Base-by-base conservation (phyloP, 2,888 invertebrate genomes). In the Drosophila kuntzei region DNA sequence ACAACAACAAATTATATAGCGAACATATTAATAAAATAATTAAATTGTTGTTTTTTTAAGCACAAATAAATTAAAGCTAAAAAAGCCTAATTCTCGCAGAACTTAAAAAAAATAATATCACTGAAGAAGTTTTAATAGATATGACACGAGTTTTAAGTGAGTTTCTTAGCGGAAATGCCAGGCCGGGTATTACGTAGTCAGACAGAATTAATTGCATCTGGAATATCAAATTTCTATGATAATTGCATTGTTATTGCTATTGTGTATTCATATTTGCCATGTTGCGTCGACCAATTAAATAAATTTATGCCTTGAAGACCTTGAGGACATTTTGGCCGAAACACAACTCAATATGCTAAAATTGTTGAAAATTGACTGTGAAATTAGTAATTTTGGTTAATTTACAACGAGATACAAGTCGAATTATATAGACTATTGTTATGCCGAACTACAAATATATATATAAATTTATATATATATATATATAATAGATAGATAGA, bases 221-320 rank as follows among this genome's bases (percentile, higher is more conserved):
- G 34, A 7, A 34, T 55, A 44, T 16, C 34, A 44, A 55, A 12
- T 16, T 59, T 16, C 2, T 29, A 43, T 25, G 44, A 43, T 34
- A 36, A 53, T 53, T 60, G 43, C 54, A 51, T 14, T 41, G 51
- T 25, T 27, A 22, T 34, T 44, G 22, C 12, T 34, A 12, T 12
- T 3, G 18, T 18, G 29, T 12, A 12, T 8, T 47, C 47, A 18
- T 47, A 18, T 25, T 43, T 51, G 51, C 3, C 22, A 29, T 11
- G 36, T 18, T 46, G 46, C 16, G 16, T 1, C 18, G 34, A 37
- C 14, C 54, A 62, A 66, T 66, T 65, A 53, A 37, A 61, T 51
- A 36, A 41, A 49, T 65, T 54, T 49, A 34, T 37, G 41, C 32
- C 41, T n/a, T 0, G 34, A 20, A 14, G 25, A 14, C 34, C 5